phyloP scores from a whole-genome alignment of 2,797 vertebrate species.

The Sebastes cheni region DNA sequence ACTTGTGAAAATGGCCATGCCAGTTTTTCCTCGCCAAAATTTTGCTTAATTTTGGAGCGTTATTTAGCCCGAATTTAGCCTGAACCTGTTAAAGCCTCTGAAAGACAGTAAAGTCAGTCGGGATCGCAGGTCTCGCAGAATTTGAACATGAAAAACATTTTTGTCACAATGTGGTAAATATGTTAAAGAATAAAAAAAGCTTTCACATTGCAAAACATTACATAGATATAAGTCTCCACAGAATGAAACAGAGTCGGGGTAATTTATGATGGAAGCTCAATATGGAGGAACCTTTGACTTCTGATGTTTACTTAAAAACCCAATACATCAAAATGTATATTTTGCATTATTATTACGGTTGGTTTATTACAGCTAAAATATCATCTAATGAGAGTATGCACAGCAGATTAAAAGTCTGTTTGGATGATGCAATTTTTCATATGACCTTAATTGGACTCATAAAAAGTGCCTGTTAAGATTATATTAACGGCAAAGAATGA shows the following conservation, averaged over 20 bases:
- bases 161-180: background rate
- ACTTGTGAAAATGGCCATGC: too few species aligned
- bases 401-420: constrained; percentile 10
- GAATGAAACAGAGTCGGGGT: background rate
- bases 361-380: background rate
- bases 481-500: background rate
- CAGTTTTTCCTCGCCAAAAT: too few species aligned
- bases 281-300: background rate
- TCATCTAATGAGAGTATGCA: background rate
- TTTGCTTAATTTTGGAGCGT: too few species aligned
- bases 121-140: too few species aligned
- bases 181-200: background rate
- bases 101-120: too few species aligned
- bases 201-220: background rate
- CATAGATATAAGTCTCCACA: background rate
- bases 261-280: background rate
- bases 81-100: too few species aligned
- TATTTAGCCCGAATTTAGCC: too few species aligned
- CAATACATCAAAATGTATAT: background rate
- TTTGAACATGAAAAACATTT: background rate
- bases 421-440: background rate
- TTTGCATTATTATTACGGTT: background rate
- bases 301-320: background rate
- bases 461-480: background rate
- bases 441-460: background rate